Base-by-base conservation (phyloP, 2,113 vertebrate genomes). In the Albula goreensis region DNA sequence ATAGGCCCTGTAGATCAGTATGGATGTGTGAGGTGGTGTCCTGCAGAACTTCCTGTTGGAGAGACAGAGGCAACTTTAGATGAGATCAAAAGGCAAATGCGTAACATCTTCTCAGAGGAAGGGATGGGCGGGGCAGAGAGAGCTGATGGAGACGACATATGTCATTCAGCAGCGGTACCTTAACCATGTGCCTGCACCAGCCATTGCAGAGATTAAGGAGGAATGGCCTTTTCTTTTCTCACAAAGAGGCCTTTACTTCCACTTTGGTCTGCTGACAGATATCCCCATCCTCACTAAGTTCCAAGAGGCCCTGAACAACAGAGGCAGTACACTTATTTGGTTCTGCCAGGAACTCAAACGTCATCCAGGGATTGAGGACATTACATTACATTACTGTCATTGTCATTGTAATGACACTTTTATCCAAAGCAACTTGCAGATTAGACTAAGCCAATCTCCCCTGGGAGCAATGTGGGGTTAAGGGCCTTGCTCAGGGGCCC, bases 201-300 rank as follows among this genome's bases (percentile, higher is more conserved):
- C 31, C 31, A 41, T 41, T 41, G 31, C 31, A 41, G 31, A 41
- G 31, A 41, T 41, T 41, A 86, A 83, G 63, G 56, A 87, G 66
- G 86, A 83, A 78, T 87, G 86, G 81, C 81, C 86, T 49, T 87
- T 87, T 63, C 66, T 87, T 5, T 87, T 87, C 41, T 83, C 81
- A 15, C 81, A 49, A n/a, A 87, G 86, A 57, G 63, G 86, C 63
- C 50, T 82, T 74, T 85, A 25, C 83, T 41, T 1, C 31, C 31
- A 41, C 31, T 83, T 86, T 15, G 11, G 50, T 78, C 51, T 78
- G 9, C 25, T 83, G 31, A 86, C 66, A 9, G 81, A 86, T 25
- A 25, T 86, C 66, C 41, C 81, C 31, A 82, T 78, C 81, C 78
- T 80, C 31, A 57, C 8, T 0, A 85, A 85, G 56, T 63, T 80